Conservation (phyloP, 2,797 vertebrate species). For the Dipus sagitta region DNA sequence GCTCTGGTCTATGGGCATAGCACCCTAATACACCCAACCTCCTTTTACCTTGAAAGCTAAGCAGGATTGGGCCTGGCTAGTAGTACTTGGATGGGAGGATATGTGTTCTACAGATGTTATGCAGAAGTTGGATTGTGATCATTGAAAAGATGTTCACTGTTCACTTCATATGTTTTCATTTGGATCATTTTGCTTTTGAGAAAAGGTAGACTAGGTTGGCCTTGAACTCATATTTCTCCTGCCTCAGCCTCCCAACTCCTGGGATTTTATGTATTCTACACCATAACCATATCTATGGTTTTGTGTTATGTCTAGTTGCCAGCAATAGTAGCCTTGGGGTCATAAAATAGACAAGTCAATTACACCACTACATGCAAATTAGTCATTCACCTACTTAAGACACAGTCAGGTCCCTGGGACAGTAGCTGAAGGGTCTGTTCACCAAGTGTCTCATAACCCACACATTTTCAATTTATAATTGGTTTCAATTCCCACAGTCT, state of each 20-base stretch:
- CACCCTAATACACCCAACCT: too few relatives aligned
- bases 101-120: not conserved
- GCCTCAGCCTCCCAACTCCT: not conserved
- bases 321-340: not conserved
- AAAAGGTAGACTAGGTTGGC: not conserved
- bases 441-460: not conserved
- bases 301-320: not conserved
- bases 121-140: not conserved
- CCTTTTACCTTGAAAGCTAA: too few relatives aligned
- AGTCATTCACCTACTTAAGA: not conserved
- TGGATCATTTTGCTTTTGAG: not conserved
- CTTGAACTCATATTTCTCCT: not conserved
- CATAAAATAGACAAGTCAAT: not conserved
- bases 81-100: not conserved
- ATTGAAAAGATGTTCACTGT: not conserved
- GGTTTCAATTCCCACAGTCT: not conserved
- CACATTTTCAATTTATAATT: not conserved
- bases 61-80: too few relatives aligned
- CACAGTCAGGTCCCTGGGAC: not conserved
- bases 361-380: not conserved
- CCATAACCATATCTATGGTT: not conserved
- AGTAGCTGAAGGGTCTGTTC: not conserved
- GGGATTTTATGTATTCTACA: too few relatives aligned
- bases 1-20: too few relatives aligned
- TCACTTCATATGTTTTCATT: too few relatives aligned